phyloP scores from a whole-genome alignment of 2,888 invertebrate genomes.

The Macrostomum cliftonense region DNA sequence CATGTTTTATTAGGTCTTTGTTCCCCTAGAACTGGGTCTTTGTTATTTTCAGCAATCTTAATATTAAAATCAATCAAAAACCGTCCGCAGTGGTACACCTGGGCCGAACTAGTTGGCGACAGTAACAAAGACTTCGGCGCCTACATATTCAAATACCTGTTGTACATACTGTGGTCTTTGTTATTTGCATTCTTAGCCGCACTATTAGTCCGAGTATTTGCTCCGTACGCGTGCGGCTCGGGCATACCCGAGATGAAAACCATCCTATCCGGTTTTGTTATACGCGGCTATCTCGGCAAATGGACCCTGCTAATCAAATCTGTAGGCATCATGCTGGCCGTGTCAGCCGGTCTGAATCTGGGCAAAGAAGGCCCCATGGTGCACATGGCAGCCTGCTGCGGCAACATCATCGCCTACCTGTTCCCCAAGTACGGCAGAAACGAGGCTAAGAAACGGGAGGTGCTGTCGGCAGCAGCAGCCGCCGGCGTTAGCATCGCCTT shows the following conservation, averaged over 20 bases:
- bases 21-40: no score
- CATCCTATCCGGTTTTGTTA: conserved; percentile 83
- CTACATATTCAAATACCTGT: conserved; percentile 75
- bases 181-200: conserved; percentile 82
- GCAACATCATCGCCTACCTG: conserved; percentile 86
- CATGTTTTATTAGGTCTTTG: no score
- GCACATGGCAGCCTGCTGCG: conserved; percentile 82
- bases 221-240: conserved; percentile 95
- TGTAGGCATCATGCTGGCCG: conserved; percentile 82
- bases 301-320: conserved; percentile 97
- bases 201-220: conserved; percentile 82
- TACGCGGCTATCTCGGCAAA: conserved; percentile 90
- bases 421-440: conserved; percentile 96
- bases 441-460: conserved; percentile 90
- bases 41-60: no score
- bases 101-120: conserved; percentile 53
- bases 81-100: conserved; percentile 93
- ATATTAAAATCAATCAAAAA: no score
- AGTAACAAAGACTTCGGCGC: conserved; percentile 51
- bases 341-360: conserved; percentile 79
- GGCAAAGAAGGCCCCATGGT: conserved; percentile 99
- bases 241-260: conserved; percentile 93
- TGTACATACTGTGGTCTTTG: conserved; percentile 86
- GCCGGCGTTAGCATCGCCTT: conserved; percentile 98
- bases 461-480: conserved; percentile 82